A percentile compares a stretch with the other conserved stretches of the same genome.
phyloP scores from a whole-genome alignment of 2,797 vertebrate species.

The Syncerus caffer region DNA sequence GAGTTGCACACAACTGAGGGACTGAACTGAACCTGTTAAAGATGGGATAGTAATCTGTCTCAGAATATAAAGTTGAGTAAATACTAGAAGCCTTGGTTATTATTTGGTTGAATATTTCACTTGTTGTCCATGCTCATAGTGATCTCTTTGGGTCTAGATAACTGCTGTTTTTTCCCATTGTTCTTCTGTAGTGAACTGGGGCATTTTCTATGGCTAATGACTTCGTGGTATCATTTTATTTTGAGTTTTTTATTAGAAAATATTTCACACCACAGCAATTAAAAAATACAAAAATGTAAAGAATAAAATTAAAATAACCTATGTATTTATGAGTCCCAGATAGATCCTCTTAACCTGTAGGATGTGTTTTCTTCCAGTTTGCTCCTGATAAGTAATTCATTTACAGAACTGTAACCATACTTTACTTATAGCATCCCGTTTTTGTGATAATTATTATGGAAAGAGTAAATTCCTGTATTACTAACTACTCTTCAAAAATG shows the following conservation, averaged over 20 bases:
- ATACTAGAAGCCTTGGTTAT: neutral
- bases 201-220: neutral
- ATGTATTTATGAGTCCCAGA: neutral
- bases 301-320: neutral
- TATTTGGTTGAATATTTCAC: neutral
- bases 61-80: neutral
- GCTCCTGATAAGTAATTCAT: neutral
- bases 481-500: neutral
- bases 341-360: neutral
- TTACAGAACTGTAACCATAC: neutral
- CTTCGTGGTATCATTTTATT: neutral
- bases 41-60: neutral
- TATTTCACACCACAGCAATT: neutral
- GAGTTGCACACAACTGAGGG: neutral
- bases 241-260: conserved; percentile 13
- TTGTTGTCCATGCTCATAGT: neutral
- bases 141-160: neutral
- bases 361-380: neutral
- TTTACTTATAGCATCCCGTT: neutral
- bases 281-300: neutral
- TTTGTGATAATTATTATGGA: neutral
- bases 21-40: neutral
- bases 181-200: neutral
- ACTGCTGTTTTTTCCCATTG: neutral
- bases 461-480: neutral